Evolutionary conservation across 2,888 invertebrate species (phyloP), one percentile per base, ranked within the genome.

Genomic region (Seira sanloemensis): DNA sequence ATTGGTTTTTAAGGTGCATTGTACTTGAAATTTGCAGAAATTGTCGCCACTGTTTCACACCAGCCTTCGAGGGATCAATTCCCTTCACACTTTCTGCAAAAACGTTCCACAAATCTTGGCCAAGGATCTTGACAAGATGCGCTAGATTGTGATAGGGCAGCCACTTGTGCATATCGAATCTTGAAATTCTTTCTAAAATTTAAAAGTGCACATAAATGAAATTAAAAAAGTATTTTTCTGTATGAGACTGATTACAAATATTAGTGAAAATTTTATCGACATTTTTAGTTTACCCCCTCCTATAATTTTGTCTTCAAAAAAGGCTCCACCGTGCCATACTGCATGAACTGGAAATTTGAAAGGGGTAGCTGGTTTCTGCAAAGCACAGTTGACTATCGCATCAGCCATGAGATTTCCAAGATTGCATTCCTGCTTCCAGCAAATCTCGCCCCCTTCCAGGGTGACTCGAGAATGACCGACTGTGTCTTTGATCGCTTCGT

Each of bases 11-110:
- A 26, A n/a, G 12, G 1, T 78, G 19, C 5, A 62, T 26, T 18
- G 9, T 54, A 88, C 89, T 87, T 18, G 89, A 89, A 69, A 89
- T 87, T 85, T 89, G 89, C 12, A 89, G 77, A 78, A 89, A 89
- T 73, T 88, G 88, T 24, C 89, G 84, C 88, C 88, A 89, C 16
- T 88, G 80, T 4, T 46, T 71, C 25, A 62, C 75, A 50, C 19
- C 71, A 21, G 58, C 21, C 4, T 23, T 65, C 4, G 50, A 18
- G 7, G 84, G 73, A 37, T 76, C 24, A 7, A 88, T 68, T 2
- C 85, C 88, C 2, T 62, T 62, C 0, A 87, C 87, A 81, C 87
- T 87, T 4, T 12, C n/a, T 69, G 72, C 50, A 69, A 89, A 89
- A 21, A 89, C 71, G 68, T 78, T 18, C 62, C 50, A n/a, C 23